Base-by-base conservation (phyloP, 2,797 vertebrate species). In the Syngnathus acus region DNA sequence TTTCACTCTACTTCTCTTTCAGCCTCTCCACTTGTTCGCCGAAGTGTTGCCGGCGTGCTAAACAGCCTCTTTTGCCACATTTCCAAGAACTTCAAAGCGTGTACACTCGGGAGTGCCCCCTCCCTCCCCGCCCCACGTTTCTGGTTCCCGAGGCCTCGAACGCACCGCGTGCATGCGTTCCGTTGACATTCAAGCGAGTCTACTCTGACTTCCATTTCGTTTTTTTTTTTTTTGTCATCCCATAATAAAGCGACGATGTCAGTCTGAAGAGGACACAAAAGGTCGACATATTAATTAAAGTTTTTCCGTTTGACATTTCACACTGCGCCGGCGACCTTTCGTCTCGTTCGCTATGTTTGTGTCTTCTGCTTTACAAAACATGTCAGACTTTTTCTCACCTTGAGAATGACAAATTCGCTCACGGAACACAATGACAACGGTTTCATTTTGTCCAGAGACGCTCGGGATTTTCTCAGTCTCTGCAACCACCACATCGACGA, bases 21-120 rank as follows among this genome's bases (percentile, higher is more conserved):
- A 45, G 9, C 6, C 60, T 62, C 60, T 45, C 60, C 42, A 62
- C 60, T 62, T 62, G 60, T 62, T 45, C 14, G 21, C 69, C 0
- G 65, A 71, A 63, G 73, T 76, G 72, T 74, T 74, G 40, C 68
- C 0, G 64, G 72, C 62, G 73, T 77, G 72, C 75, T 74, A 45
- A 82, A 84, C 74, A 68, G 71, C 51, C 77, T 74, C 68, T 81
- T 80, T 85, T 83, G 64, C 79, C 69, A 68, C 74, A 76, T 77
- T 69, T 73, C 74, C 65, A 58, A 69, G 71, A 81, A 79, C 83
- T 78, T 87, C 81, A 86, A 86, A 88, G 86, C 73, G 75, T 73
- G 74, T 67, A 76, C 81, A 77, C 82, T 81, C 59, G 73, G 83
- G 81, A 85, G 72, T 57, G 26, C 6, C 62, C 63, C 65, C 14